phyloP scores from a whole-genome alignment of 2,797 vertebrate genomes.

The Clarias fuscus region DNA sequence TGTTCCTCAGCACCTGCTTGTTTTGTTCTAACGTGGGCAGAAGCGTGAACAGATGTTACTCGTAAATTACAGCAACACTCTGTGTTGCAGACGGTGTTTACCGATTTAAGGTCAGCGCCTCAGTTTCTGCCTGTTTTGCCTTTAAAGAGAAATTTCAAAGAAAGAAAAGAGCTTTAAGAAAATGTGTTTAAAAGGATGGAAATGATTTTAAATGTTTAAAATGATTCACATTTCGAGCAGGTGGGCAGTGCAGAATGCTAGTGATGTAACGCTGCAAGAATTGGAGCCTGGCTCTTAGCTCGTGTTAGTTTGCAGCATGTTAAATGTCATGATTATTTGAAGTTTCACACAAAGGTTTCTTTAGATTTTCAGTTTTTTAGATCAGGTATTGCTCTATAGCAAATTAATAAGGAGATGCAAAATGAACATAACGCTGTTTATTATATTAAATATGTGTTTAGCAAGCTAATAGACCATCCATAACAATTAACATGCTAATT shows the following conservation, averaged over 20 bases:
- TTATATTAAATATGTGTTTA: not conserved
- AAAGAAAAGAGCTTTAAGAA: not conserved
- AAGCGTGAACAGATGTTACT: conserved; percentile 19
- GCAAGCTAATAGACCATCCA: not conserved
- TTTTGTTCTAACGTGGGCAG: conserved; percentile 11
- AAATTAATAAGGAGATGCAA: not conserved
- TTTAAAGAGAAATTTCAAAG: not conserved
- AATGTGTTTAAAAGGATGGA: not conserved
- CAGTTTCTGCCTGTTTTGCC: not conserved
- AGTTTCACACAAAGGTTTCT: not conserved
- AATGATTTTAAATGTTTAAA: too few species aligned
- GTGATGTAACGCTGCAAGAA: not conserved
- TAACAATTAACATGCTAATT: not conserved
- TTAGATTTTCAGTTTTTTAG: not conserved
- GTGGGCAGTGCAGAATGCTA: not conserved
- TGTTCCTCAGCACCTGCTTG: conserved; percentile 14
- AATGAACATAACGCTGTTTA: not conserved
- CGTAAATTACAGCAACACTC: conserved; percentile 19
- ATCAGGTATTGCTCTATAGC: not conserved
- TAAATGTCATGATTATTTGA: not conserved
- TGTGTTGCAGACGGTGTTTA: conserved; percentile 25
- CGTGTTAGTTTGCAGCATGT: not conserved
- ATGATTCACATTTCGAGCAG: not conserved
- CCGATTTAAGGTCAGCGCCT: conserved; percentile 24
- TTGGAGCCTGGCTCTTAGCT: not conserved